Percentiles rank a stretch among this genome's conserved stretches.
Conservation (phyloP, 2,888 invertebrate genomes). For the Cerastis rubricosa region DNA sequence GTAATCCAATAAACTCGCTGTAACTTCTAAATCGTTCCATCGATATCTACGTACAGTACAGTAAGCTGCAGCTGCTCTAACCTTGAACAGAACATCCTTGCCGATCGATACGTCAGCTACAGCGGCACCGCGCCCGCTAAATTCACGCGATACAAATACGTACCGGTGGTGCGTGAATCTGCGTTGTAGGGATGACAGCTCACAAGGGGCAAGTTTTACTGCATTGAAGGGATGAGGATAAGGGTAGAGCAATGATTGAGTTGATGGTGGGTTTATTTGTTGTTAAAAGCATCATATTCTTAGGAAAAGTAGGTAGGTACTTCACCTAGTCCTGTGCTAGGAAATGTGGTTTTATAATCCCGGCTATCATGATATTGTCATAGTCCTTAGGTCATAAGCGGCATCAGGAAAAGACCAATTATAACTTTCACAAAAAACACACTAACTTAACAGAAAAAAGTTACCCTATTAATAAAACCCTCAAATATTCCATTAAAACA, state of each 20-base stretch:
- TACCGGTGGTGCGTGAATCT: neutral
- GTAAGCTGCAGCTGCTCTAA: constrained; percentile 25
- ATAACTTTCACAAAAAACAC: constrained; percentile 1
- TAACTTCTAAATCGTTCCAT: neutral
- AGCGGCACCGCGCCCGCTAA: constrained; percentile 13
- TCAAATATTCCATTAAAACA: constrained; percentile 31
- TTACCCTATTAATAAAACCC: constrained; percentile 22
- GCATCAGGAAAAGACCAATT: neutral
- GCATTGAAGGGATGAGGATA: no score
- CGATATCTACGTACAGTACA: neutral
- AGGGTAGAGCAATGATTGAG: neutral
- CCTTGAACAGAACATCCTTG: constrained; percentile 26
- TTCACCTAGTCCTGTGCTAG: neutral
- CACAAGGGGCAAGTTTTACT: no score
- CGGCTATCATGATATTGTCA: neutral
- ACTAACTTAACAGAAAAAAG: constrained; percentile 18
- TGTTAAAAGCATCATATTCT: neutral
- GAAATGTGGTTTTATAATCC: no score
- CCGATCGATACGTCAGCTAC: constrained; percentile 47
- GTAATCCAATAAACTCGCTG: neutral
- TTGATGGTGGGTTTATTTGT: neutral
- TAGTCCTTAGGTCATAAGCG: neutral
- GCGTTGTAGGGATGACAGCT: neutral
- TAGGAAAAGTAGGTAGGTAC: neutral
- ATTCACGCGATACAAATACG: neutral